Evolutionary conservation across 2,113 vertebrate genomes (phyloP).

Genomic region (Reinhardtius hippoglossoides): DNA sequence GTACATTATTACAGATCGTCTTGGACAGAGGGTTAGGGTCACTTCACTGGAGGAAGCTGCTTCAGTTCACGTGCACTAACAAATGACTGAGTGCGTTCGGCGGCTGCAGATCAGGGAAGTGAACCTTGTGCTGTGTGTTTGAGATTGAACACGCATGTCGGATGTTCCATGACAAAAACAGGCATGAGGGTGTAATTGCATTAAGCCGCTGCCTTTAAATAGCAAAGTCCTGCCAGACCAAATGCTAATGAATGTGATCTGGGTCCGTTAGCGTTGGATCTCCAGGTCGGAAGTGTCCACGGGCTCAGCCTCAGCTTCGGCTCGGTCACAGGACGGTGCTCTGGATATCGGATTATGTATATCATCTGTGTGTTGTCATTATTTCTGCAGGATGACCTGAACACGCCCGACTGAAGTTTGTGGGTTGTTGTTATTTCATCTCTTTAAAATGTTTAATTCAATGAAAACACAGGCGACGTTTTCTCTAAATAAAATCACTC

Average conservation of each 20-base stretch:
- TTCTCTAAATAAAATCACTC: constrained; percentile 20
- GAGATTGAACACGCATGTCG: background rate
- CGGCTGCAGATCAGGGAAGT: background rate
- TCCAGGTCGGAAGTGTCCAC: background rate
- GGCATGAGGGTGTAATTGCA: constrained; percentile 41
- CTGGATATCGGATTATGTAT: background rate
- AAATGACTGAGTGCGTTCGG: too few species aligned
- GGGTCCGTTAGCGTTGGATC: background rate
- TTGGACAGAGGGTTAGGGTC: too few species aligned
- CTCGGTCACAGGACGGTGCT: background rate
- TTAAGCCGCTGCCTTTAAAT: constrained; percentile 43
- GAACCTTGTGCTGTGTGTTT: constrained; percentile 6
- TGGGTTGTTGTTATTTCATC: too few species aligned
- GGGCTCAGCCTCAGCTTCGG: constrained; percentile 3
- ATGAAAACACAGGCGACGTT: background rate
- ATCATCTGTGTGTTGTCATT: background rate
- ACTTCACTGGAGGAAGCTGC: background rate
- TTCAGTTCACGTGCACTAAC: too few species aligned
- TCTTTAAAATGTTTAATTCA: too few species aligned
- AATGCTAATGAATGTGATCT: constrained; percentile 36
- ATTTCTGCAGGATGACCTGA: too few species aligned
- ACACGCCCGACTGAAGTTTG: too few species aligned
- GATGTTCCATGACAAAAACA: constrained; percentile 41
- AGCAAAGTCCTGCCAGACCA: constrained; percentile 25
- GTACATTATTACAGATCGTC: background rate